phyloP scores from a whole-genome alignment of 64 coral and sea anemone genomes.

The Actinia tenebrosa region DNA sequence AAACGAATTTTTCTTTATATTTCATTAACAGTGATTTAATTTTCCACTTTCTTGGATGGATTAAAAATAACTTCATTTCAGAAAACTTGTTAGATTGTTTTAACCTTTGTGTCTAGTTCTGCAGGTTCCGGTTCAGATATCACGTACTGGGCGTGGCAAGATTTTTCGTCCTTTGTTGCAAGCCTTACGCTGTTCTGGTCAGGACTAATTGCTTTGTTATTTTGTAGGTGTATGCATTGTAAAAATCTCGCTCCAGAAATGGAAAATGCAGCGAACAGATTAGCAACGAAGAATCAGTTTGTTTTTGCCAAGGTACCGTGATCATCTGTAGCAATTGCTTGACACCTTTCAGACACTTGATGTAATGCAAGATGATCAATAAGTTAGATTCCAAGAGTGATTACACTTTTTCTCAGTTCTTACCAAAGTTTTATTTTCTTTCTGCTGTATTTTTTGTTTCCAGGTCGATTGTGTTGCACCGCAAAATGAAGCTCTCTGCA shows the following conservation, averaged over 20 bases:
- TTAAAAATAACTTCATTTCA: too few species aligned
- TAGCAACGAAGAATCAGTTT: conserved; percentile 59
- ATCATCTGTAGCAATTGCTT: neutral
- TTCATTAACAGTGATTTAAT: too few species aligned
- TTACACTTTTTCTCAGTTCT: neutral
- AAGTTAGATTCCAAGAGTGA: neutral
- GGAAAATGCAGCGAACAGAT: conserved; percentile 53
- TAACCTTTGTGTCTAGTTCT: too few species aligned
- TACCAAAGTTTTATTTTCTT: neutral
- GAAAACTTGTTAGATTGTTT: too few species aligned
- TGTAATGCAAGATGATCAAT: neutral
- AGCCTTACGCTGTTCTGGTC: too few species aligned
- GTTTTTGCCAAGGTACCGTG: conserved; percentile 71
- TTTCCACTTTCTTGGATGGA: too few species aligned
- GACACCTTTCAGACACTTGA: neutral
- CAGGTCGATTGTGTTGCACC: conserved; percentile 68
- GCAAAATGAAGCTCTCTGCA: conserved; percentile 53
- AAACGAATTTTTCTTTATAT: too few species aligned
- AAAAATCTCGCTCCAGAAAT: conserved; percentile 62
- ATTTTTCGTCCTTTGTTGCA: too few species aligned
- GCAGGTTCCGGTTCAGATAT: too few species aligned
- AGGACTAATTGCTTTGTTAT: neutral
- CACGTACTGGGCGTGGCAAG: too few species aligned
- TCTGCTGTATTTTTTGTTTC: neutral
- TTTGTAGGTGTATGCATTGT: conserved; percentile 71